These are phyloP conservation scores for Acanthopleura granulata DNA, from an alignment of 2,888 invertebrate genomes.

Conservation along the genomic window DNA sequence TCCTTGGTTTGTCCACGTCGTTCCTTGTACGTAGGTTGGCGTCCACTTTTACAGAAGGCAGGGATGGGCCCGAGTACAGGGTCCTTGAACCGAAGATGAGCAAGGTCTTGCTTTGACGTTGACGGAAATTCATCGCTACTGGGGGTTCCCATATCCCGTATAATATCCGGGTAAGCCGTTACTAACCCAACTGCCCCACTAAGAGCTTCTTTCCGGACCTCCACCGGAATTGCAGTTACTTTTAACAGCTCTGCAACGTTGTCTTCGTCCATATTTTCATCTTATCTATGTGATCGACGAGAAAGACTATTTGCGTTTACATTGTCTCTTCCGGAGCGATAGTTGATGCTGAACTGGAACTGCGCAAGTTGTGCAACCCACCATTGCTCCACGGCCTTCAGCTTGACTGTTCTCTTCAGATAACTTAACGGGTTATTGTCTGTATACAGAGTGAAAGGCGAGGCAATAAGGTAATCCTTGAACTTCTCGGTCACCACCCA, in stretches of 20 bases:
- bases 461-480: constrained; percentile 23
- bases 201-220: background rate
- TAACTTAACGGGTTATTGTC: constrained; percentile 25
- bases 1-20: background rate
- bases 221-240: background rate
- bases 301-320: constrained; percentile 23
- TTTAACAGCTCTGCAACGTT: background rate
- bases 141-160: background rate
- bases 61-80: constrained; percentile 3
- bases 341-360: constrained; percentile 22
- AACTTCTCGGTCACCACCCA: constrained; percentile 34
- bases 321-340: constrained; percentile 24
- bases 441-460: constrained; percentile 17
- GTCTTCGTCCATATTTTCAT: background rate
- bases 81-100: constrained; percentile 1
- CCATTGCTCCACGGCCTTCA: constrained; percentile 27
- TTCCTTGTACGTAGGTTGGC: background rate
- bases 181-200: background rate
- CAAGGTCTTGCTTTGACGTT: constrained; percentile 7
- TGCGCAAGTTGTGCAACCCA: constrained; percentile 26
- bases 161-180: background rate
- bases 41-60: background rate
- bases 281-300: background rate
- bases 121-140: background rate
- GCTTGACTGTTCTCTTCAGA: constrained; percentile 20